These are phyloP conservation scores for Telmatochromis sp. DNA, from an alignment of 2,113 vertebrate genomes.

Conservation along the genomic window DNA sequence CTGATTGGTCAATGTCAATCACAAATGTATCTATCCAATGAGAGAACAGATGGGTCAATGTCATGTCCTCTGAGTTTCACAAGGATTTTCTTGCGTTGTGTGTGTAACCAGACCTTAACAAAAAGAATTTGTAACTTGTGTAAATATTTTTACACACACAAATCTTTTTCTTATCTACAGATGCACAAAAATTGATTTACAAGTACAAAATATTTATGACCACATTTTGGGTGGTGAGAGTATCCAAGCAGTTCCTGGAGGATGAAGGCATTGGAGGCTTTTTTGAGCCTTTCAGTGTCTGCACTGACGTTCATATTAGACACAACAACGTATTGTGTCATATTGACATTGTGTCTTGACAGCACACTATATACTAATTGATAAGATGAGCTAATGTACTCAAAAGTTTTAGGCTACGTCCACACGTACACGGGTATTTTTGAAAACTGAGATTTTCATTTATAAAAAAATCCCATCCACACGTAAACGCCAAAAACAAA, in stretches of 20 bases:
- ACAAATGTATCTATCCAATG: neutral
- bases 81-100: accelerated
- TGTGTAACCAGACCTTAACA: neutral
- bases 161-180: neutral
- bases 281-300: neutral
- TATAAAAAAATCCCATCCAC: neutral
- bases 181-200: neutral
- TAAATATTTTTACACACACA: neutral
- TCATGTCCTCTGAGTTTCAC: neutral
- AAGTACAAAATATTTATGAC: neutral
- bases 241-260: neutral
- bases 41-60: neutral
- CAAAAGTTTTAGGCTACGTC: neutral
- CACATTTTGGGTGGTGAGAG: neutral
- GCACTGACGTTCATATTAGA: neutral
- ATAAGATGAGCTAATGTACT: neutral
- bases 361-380: neutral
- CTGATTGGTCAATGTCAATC: neutral
- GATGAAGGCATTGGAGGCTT: neutral
- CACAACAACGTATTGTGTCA: neutral
- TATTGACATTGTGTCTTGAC: neutral
- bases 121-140: accelerated
- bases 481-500: neutral
- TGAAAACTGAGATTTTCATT: neutral
- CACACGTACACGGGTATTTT: neutral